phyloP scores from a whole-genome alignment of 64 coral and sea anemone genomes.

The Dendrophyllia cribrosa region DNA sequence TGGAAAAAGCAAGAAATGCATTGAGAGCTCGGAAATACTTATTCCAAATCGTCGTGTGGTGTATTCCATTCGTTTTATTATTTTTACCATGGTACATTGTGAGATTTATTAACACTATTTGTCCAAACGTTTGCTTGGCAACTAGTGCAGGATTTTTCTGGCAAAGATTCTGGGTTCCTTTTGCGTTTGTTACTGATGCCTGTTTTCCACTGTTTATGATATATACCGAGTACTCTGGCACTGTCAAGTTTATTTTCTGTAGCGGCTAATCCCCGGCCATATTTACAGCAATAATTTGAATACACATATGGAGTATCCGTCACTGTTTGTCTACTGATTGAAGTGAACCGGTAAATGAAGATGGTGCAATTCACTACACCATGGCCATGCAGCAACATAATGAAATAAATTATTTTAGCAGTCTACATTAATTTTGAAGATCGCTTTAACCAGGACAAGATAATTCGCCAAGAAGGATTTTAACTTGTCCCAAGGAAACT shows the following conservation, averaged over 20 bases:
- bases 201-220: neutral
- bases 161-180: neutral
- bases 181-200: neutral
- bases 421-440: too few relatives aligned
- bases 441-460: too few relatives aligned
- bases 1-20: conserved; percentile 24
- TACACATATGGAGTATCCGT: too few relatives aligned
- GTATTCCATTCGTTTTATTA: neutral
- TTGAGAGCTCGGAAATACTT: neutral
- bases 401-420: too few relatives aligned
- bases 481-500: too few relatives aligned
- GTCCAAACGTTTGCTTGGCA: neutral
- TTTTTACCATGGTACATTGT: conserved; percentile 31
- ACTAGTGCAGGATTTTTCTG: conserved; percentile 25
- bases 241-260: conserved; percentile 3
- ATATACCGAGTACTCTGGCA: neutral
- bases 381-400: too few relatives aligned
- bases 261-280: neutral
- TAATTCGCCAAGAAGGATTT: too few relatives aligned
- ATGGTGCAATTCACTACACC: too few relatives aligned
- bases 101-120: neutral
- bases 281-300: too few relatives aligned
- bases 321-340: too few relatives aligned
- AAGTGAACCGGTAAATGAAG: too few relatives aligned
- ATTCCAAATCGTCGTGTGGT: neutral